Base-by-base conservation (phyloP, 2,888 invertebrate genomes). In the Xestoiulus laeticollis region DNA sequence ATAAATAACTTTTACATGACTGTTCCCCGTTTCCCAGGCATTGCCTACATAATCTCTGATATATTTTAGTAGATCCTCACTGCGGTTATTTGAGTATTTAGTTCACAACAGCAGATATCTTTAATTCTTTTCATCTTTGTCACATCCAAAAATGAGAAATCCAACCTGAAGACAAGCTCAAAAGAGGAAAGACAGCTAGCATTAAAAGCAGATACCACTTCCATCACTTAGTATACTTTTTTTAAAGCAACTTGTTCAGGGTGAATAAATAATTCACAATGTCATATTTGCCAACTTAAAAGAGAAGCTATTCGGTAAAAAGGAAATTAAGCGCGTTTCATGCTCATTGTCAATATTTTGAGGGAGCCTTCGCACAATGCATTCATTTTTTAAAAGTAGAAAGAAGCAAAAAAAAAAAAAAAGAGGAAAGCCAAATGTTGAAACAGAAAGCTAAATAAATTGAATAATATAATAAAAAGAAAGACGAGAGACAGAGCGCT, bases 361-460 rank as follows among this genome's bases (percentile, higher is more conserved):
- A 78, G 26, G n/a, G 78, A 30, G 78, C 26, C 78, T n/a, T 30
- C 78, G 78, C 78, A 78, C 78, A 30, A 30, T 26, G 78, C 78
- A 78, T 78, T 78, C 30, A 78, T 78, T 16, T 78, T 26, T 78
- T 59, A 78, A 26, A 26, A 78, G 78, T 14, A 30, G 30, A 30
- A 78, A 78, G 78, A 78, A n/a, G n/a, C n/a, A 78, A 26, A 26
- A 78, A 30, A 3, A 30, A 16, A 30, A 78, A 78, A 30, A 78
- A 12, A 26, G 30, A 16, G 78, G 30, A 78, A 78, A 78, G 78
- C 78, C 30, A 78, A 78, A 78, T 30, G 78, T 78, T 78, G 78
- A 78, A 32, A 78, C 78, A 78, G 78, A 78, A 78, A 78, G 78
- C 78, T 78, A 78, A 78, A 78, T 30, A 78, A 78, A 78, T 78